Conservation (phyloP, 2,888 invertebrate genomes). For the Criorhina ranunculi region DNA sequence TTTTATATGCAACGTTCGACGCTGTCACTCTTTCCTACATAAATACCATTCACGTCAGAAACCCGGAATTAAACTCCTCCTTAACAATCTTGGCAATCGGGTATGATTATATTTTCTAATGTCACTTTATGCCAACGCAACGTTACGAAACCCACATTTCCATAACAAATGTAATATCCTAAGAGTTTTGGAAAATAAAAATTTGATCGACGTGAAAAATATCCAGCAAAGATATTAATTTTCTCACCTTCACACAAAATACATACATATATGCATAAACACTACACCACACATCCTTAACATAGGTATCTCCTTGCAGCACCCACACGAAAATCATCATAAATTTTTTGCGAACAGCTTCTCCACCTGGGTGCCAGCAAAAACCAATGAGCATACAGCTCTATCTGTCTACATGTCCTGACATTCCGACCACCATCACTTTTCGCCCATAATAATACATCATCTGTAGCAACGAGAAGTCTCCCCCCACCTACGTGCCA, state of each 20-base stretch:
- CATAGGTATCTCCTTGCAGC: background rate
- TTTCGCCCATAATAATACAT: constrained; percentile 43
- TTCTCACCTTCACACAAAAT: constrained; percentile 5
- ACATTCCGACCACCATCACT: background rate
- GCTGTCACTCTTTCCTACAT: too few species aligned
- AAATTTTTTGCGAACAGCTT: background rate
- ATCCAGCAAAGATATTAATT: constrained; percentile 30
- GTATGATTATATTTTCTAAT: background rate
- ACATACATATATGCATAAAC: background rate
- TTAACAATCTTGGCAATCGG: background rate
- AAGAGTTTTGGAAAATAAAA: constrained; percentile 24
- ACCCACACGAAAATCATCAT: constrained; percentile 25
- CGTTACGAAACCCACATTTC: constrained; percentile 16
- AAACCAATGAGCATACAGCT: constrained; percentile 31
- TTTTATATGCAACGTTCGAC: too few species aligned
- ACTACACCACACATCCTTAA: background rate
- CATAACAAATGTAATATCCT: constrained; percentile 40
- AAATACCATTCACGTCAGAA: too few species aligned
- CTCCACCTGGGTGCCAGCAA: constrained; percentile 14
- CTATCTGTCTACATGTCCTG: constrained; percentile 30
- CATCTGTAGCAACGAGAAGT: constrained; percentile 23
- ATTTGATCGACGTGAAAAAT: constrained; percentile 21
- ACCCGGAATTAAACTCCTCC: background rate
- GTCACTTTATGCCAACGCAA: constrained; percentile 1
- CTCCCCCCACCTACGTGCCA: background rate